These are phyloP conservation scores for Piprites chloris DNA, from an alignment of 2,113 vertebrate species.

Conservation along the genomic window DNA sequence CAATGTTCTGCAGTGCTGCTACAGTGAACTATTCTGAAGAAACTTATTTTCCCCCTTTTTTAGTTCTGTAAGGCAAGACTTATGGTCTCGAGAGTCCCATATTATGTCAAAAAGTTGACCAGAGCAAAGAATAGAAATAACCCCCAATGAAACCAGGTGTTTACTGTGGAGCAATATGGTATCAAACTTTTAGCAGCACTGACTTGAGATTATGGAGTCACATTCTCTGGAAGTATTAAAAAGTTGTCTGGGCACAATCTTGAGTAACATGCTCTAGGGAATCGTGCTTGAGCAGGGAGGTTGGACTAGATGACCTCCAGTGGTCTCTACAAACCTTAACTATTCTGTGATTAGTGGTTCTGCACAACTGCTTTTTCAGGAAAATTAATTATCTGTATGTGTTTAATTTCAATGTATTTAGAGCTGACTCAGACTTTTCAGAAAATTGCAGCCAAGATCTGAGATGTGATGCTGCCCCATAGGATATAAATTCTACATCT, in stretches of 20 bases:
- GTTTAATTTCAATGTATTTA: not conserved
- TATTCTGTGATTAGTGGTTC: not conserved
- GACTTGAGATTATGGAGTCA: not conserved
- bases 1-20: not conserved
- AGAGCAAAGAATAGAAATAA: not conserved
- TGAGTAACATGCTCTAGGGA: not conserved
- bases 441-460: not conserved
- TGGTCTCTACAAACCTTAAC: not conserved
- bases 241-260: not conserved
- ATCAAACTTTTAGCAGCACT: not conserved
- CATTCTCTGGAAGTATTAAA: not conserved
- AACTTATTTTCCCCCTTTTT: not conserved
- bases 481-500: not conserved
- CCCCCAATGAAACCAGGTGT: not conserved
- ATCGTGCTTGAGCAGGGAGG: not conserved
- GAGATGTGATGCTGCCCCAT: not conserved
- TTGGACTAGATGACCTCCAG: not conserved
- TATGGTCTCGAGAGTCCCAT: not conserved
- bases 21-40: not conserved
- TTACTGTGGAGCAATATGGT: not conserved
- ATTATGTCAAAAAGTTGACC: not conserved
- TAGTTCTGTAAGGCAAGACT: not conserved
- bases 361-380: not conserved
- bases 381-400: not conserved
- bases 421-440: not conserved